These are phyloP conservation scores for Eupithecia subumbrata DNA, from an alignment of 2,888 invertebrate genomes.

Conservation along the genomic window DNA sequence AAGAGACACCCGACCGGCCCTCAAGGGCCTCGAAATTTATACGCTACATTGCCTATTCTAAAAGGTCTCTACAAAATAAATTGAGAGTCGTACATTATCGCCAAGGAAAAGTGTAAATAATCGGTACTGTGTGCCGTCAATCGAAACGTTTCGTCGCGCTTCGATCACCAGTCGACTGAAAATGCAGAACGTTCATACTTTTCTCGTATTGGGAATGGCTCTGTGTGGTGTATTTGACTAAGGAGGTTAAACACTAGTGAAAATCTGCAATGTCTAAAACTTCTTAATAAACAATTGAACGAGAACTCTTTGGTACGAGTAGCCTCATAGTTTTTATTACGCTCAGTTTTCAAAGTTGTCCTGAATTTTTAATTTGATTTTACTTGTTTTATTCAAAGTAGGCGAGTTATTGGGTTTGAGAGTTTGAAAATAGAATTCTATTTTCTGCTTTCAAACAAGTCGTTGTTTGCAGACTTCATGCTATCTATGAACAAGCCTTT, in stretches of 20 bases:
- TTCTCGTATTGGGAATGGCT: not conserved
- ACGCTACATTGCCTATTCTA: conserved; percentile 79
- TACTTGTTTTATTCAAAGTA: not conserved
- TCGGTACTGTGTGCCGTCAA: conserved; percentile 16
- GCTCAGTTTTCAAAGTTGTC: not conserved
- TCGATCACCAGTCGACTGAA: conserved; percentile 18
- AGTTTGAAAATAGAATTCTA: not conserved
- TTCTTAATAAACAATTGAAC: not conserved
- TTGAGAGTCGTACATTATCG: conserved; percentile 55
- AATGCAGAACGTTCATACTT: conserved; percentile 13
- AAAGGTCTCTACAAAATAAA: conserved; percentile 76
- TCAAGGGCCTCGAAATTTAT: conserved; percentile 72
- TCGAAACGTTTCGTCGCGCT: conserved; percentile 10
- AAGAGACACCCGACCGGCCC: conserved; percentile 66
- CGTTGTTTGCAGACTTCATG: not conserved
- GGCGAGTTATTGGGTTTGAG: not conserved
- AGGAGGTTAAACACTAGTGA: not conserved
- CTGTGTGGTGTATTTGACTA: not conserved
- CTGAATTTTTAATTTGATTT: not conserved
- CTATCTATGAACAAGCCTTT: not conserved
- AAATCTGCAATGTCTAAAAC: not conserved
- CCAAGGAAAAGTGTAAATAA: conserved; percentile 15
- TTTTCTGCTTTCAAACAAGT: conserved; percentile 1
- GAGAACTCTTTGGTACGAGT: not conserved
- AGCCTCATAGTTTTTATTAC: not conserved